A percentile compares a stretch with the other conserved stretches of the same genome.
These are phyloP conservation scores for Leuciscus idus DNA, from an alignment of 2,113 vertebrate species.

Conservation along the genomic window DNA sequence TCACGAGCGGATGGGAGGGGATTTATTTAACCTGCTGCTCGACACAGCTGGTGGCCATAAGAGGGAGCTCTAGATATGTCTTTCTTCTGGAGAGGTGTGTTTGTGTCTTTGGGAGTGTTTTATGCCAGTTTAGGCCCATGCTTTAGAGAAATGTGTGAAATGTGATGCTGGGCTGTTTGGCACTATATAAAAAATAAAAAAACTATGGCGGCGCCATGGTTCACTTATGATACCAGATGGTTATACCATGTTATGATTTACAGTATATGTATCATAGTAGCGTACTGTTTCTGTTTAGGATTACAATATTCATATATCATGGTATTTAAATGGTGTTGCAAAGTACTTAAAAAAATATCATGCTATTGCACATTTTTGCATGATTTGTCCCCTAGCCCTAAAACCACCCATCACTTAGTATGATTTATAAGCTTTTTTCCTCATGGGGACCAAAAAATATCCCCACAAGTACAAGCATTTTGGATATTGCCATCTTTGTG, in stretches of 20 bases:
- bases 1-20: conserved; percentile 25
- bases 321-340: neutral
- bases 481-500: too few species aligned
- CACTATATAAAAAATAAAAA: neutral
- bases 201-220: neutral
- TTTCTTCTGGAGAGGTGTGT: conserved; percentile 25
- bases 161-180: conserved; percentile 4
- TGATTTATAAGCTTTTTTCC: too few species aligned
- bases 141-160: conserved; percentile 35
- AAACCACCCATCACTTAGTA: too few species aligned
- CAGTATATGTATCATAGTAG: neutral
- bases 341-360: neutral
- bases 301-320: too few species aligned
- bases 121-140: conserved; percentile 41
- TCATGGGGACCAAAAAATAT: too few species aligned
- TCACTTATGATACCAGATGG: neutral
- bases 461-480: too few species aligned
- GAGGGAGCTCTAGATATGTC: conserved; percentile 71
- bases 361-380: neutral
- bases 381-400: neutral
- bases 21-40: conserved; percentile 3
- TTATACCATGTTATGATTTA: neutral
- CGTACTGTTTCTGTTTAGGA: neutral
- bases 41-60: conserved; percentile 57
- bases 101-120: conserved; percentile 38